Percentiles rank a stretch among this genome's conserved stretches.
phyloP scores from a whole-genome alignment of 2,888 invertebrate species.

The Callosobruchus maculatus region DNA sequence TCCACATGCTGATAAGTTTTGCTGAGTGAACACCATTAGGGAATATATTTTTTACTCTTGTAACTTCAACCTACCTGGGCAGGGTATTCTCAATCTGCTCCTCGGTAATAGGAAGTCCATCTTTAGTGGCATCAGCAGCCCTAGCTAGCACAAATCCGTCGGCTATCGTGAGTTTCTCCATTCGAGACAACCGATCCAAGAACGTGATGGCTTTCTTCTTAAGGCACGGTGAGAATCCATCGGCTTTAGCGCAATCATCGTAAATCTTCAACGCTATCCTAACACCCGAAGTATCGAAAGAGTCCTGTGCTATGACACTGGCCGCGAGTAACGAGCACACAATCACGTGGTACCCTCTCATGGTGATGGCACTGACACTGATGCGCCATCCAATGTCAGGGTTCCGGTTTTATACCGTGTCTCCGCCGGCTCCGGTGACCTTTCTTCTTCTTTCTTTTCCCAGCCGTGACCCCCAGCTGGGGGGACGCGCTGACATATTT shows the following conservation, averaged over 20 bases:
- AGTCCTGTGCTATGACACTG: constrained; percentile 36
- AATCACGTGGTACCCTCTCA: constrained; percentile 14
- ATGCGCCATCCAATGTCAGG: background rate
- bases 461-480: background rate
- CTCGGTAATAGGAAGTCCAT: constrained; percentile 61
- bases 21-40: too few species aligned
- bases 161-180: constrained; percentile 60
- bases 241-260: constrained; percentile 71
- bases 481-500: constrained; percentile 11
- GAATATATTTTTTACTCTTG: too few species aligned
- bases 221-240: constrained; percentile 69
- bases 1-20: too few species aligned
- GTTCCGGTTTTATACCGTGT: constrained; percentile 19
- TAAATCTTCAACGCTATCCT: constrained; percentile 67
- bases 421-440: constrained; percentile 39
- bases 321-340: constrained; percentile 22
- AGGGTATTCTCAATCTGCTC: constrained; percentile 67
- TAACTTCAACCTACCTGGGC: constrained; percentile 45
- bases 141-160: constrained; percentile 69
- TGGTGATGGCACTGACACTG: constrained; percentile 10
- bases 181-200: constrained; percentile 70
- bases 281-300: constrained; percentile 57
- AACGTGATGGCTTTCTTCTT: constrained; percentile 80
- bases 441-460: constrained; percentile 32
- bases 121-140: constrained; percentile 53